Conservation (phyloP, 2,113 vertebrate genomes). For the Indri indri region DNA sequence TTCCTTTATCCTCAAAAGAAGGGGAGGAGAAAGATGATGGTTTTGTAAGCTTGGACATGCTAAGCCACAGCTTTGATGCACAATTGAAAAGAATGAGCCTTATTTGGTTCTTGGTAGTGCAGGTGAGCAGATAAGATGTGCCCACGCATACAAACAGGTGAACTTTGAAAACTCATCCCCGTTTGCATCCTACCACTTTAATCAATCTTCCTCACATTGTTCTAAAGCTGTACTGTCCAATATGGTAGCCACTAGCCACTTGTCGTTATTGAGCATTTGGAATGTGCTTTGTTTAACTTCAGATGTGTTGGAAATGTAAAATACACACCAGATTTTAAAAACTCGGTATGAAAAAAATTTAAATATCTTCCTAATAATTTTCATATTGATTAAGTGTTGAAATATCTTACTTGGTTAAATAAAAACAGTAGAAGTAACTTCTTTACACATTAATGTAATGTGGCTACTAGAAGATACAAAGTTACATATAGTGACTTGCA, state of each 20-base stretch:
- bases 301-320: too few species aligned
- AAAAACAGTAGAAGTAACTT: not conserved
- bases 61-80: constrained; percentile 6
- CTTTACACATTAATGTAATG: not conserved
- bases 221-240: not conserved
- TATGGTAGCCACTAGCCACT: too few species aligned
- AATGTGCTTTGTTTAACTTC: too few species aligned
- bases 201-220: not conserved
- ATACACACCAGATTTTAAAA: not conserved
- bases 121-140: not conserved
- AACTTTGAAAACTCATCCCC: not conserved
- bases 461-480: not conserved
- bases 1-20: not conserved
- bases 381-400: not conserved
- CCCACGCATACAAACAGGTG: not conserved
- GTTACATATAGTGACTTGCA: not conserved
- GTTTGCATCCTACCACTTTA: not conserved
- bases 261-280: too few species aligned
- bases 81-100: not conserved
- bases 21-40: not conserved
- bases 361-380: too few species aligned
- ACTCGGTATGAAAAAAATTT: not conserved
- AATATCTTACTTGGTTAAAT: constrained; percentile 29
- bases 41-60: not conserved
- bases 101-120: not conserved